Evolutionary conservation across 1,140 invertebrate genomes (phyloP).

Genomic region (Drosophila melanica): DNA sequence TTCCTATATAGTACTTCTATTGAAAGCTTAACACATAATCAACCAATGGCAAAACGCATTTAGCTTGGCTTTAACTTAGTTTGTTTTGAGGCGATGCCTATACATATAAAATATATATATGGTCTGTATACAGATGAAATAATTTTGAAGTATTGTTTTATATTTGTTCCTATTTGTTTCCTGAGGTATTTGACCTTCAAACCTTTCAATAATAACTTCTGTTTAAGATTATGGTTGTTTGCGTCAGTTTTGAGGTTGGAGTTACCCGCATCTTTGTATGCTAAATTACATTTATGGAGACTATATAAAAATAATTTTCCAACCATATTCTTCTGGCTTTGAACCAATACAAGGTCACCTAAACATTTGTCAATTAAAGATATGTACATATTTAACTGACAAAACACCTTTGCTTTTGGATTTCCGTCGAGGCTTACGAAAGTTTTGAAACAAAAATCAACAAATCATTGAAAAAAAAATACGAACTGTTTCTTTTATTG

Average conservation of each 20-base stretch:
- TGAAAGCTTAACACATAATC: too few species aligned
- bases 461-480: conserved; percentile 45
- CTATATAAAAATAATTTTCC: conserved; percentile 15
- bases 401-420: conserved; percentile 13
- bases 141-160: too few species aligned
- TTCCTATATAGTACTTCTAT: too few species aligned
- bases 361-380: conserved; percentile 21
- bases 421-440: conserved; percentile 34
- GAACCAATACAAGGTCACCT: conserved; percentile 46
- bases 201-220: neutral
- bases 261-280: conserved; percentile 33
- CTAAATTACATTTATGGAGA: neutral
- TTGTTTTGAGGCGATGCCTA: too few species aligned
- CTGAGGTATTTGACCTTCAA: conserved; percentile 2
- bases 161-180: neutral
- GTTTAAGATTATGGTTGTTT: neutral
- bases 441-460: conserved; percentile 37
- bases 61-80: too few species aligned
- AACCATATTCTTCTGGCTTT: conserved; percentile 40
- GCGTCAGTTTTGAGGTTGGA: conserved; percentile 9
- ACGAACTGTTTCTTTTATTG: conserved; percentile 29
- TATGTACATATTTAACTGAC: conserved; percentile 16
- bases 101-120: too few species aligned
- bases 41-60: too few species aligned
- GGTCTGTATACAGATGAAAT: too few species aligned